Evolutionary conservation across 2,113 vertebrate species (phyloP).

Genomic region (Limanda limanda): DNA sequence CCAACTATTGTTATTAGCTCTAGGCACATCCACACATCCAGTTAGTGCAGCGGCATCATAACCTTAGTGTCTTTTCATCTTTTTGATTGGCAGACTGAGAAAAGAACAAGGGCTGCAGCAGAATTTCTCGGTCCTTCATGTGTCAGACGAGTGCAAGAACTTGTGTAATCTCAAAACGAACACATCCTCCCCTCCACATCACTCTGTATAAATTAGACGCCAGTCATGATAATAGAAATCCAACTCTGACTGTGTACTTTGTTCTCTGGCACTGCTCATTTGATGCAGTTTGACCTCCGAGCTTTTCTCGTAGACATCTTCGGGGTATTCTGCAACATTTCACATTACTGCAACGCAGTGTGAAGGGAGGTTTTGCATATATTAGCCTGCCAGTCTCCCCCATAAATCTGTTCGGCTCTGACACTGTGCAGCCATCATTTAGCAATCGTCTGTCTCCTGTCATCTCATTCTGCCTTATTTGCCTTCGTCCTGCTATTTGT

Average conservation of each 20-base stretch:
- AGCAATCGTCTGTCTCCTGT: slow-evolving; percentile 34
- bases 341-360: slow-evolving; percentile 10
- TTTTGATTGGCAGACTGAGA: slow-evolving; percentile 50
- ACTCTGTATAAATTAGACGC: slow-evolving; percentile 31
- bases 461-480: slow-evolving; percentile 26
- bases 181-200: slow-evolving; percentile 37
- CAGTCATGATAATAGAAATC: slow-evolving; percentile 40
- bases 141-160: slow-evolving; percentile 16
- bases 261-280: slow-evolving; percentile 6
- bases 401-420: slow-evolving; percentile 34
- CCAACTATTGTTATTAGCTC: neutral
- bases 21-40: neutral
- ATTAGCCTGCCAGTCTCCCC: slow-evolving; percentile 15
- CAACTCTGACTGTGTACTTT: slow-evolving; percentile 5
- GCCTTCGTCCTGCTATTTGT: slow-evolving; percentile 23
- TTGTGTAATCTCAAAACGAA: slow-evolving; percentile 55
- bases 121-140: slow-evolving; percentile 37
- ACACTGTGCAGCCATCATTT: slow-evolving; percentile 33
- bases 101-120: slow-evolving; percentile 36
- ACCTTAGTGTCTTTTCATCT: slow-evolving; percentile 36
- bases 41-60: slow-evolving; percentile 22
- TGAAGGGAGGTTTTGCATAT: slow-evolving; percentile 38
- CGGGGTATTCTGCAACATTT: slow-evolving; percentile 1
- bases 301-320: slow-evolving; percentile 19
- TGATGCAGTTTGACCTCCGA: slow-evolving; percentile 37